Evolutionary conservation across 2,113 vertebrate species (phyloP).

Genomic region (Hippolais icterina): DNA sequence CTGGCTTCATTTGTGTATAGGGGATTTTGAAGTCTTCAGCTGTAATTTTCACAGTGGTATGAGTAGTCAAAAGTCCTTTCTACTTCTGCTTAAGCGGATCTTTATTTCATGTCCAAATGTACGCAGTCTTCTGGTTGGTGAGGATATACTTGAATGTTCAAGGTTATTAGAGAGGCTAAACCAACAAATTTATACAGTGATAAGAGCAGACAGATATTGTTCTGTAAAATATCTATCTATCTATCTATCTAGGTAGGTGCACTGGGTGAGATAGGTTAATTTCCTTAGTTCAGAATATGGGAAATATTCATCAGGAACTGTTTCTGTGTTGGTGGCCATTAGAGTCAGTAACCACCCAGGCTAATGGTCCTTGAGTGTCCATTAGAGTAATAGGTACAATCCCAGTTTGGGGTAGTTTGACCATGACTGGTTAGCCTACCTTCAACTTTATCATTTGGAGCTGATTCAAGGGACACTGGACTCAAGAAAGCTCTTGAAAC

Average conservation of each 20-base stretch:
- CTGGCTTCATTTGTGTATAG: neutral
- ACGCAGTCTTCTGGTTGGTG: neutral
- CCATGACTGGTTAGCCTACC: neutral
- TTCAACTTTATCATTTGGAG: neutral
- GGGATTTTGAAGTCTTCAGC: neutral
- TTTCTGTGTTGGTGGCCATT: neutral
- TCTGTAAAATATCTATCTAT: neutral
- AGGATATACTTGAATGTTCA: neutral
- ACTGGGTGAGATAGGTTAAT: neutral
- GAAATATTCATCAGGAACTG: neutral
- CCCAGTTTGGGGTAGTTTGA: neutral
- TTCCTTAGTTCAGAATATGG: neutral
- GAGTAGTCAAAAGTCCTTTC: neutral
- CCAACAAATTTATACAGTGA: neutral
- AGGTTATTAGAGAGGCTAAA: neutral
- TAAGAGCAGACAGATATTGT: neutral
- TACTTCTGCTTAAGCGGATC: neutral
- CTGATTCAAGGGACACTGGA: neutral
- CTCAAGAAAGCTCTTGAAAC: neutral
- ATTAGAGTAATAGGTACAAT: neutral
- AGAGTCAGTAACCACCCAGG: neutral
- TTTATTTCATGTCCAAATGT: neutral
- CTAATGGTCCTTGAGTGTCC: neutral
- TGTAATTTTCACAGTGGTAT: neutral
- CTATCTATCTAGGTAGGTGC: neutral